phyloP scores from a whole-genome alignment of 1,140 invertebrate genomes.

The Aphelenchoides fujianensis region DNA sequence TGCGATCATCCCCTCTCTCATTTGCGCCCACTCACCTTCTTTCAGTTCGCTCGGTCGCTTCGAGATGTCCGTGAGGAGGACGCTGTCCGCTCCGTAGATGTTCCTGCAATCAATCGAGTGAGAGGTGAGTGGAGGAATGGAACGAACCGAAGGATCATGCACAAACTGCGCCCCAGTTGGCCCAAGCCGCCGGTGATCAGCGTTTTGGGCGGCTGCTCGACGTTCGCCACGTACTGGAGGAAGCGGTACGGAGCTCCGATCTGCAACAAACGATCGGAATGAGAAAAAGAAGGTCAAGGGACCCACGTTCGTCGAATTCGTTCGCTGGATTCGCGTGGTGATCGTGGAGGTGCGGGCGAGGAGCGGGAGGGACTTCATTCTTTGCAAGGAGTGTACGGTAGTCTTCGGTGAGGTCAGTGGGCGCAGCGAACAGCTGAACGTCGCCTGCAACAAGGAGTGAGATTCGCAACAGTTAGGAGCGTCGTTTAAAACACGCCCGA shows the following conservation, averaged over 20 bases:
- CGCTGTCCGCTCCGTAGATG: conserved; percentile 78
- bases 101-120: conserved; percentile 67
- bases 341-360: conserved; percentile 7
- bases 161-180: conserved; percentile 79
- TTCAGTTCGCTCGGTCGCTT: conserved; percentile 27
- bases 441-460: not conserved
- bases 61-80: conserved; percentile 80
- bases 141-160: conserved; percentile 67
- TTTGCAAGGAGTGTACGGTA: not conserved
- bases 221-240: not conserved
- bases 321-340: not conserved
- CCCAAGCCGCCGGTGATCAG: conserved; percentile 71
- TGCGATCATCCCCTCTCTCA: not conserved
- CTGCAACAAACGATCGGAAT: not conserved
- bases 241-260: not conserved
- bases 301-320: not conserved
- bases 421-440: not conserved
- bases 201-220: conserved; percentile 18
- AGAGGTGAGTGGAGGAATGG: not conserved
- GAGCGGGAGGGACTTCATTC: not conserved
- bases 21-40: conserved; percentile 6
- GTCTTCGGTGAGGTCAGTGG: too few species aligned
- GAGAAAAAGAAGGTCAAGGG: not conserved
- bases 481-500: not conserved
- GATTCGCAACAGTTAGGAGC: not conserved